Conservation (phyloP, 2,113 vertebrate species). For the Ageneiosus marmoratus region DNA sequence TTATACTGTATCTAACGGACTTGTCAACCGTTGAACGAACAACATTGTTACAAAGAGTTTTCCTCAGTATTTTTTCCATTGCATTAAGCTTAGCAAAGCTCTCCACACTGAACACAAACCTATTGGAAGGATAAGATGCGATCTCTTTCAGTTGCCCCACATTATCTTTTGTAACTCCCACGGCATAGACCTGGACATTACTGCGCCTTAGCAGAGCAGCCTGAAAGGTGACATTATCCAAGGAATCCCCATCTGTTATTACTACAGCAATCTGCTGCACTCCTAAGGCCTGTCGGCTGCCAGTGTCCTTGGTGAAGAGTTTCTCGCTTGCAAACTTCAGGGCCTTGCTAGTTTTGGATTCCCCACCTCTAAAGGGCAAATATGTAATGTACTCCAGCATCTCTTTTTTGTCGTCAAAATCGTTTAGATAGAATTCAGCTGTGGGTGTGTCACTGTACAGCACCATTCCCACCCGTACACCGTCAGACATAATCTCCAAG, state of each 20-base stretch:
- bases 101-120: slow-evolving; percentile 68
- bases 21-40: slow-evolving; percentile 40
- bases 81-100: slow-evolving; percentile 70
- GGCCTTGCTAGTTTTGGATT: slow-evolving; percentile 69
- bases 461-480: slow-evolving; percentile 75
- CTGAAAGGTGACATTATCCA: slow-evolving; percentile 65
- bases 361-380: slow-evolving; percentile 71
- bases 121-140: slow-evolving; percentile 72
- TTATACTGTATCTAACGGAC: slow-evolving; percentile 39
- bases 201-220: slow-evolving; percentile 68
- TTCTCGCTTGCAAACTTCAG: slow-evolving; percentile 69
- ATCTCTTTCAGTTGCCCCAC: slow-evolving; percentile 66
- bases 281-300: slow-evolving; percentile 67
- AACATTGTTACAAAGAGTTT: slow-evolving; percentile 71
- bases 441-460: slow-evolving; percentile 64
- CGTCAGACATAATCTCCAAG: slow-evolving; percentile 58
- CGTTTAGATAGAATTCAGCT: slow-evolving; percentile 72
- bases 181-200: slow-evolving; percentile 72
- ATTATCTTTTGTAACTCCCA: slow-evolving; percentile 70
- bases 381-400: slow-evolving; percentile 75
- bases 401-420: slow-evolving; percentile 65
- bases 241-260: slow-evolving; percentile 75
- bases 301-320: slow-evolving; percentile 64
- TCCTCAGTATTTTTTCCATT: slow-evolving; percentile 69
- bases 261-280: slow-evolving; percentile 79